Conservation (phyloP, 2,113 vertebrate genomes). For the Chloropsis hardwickii region DNA sequence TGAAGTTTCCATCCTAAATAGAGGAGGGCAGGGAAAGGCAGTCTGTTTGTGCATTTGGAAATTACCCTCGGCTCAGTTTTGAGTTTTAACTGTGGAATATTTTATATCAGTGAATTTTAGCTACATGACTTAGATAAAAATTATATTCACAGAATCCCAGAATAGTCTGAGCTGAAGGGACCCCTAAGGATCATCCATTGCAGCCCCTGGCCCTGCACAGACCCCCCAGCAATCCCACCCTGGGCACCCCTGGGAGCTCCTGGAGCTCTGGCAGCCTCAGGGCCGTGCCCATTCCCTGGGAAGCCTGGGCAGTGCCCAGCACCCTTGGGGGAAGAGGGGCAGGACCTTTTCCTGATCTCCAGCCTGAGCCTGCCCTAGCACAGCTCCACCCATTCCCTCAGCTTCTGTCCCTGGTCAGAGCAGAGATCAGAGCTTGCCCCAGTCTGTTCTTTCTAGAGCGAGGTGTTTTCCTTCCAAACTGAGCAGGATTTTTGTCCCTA, state of each 20-base stretch:
- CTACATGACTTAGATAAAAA: neutral
- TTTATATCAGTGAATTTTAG: neutral
- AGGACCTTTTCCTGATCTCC: neutral
- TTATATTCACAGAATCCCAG: neutral
- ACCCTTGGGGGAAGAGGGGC: neutral
- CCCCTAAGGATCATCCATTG: too few species aligned
- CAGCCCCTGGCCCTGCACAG: neutral
- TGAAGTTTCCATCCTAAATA: neutral
- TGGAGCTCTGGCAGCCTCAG: neutral
- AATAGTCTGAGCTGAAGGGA: neutral
- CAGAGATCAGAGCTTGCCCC: neutral
- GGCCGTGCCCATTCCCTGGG: neutral
- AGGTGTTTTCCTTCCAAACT: neutral
- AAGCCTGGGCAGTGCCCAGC: neutral
- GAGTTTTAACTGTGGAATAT: neutral
- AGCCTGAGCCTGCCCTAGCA: accelerated
- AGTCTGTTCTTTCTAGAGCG: neutral
- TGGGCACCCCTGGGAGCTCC: neutral
- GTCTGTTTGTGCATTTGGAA: neutral
- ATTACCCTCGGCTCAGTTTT: neutral
- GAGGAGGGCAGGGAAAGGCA: neutral
- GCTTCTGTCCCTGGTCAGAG: neutral
- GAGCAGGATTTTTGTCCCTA: neutral
- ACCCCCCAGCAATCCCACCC: accelerated
- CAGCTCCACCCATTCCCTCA: neutral